phyloP scores from a whole-genome alignment of 2,888 invertebrate genomes.

The Arrhopalites spinosus region DNA sequence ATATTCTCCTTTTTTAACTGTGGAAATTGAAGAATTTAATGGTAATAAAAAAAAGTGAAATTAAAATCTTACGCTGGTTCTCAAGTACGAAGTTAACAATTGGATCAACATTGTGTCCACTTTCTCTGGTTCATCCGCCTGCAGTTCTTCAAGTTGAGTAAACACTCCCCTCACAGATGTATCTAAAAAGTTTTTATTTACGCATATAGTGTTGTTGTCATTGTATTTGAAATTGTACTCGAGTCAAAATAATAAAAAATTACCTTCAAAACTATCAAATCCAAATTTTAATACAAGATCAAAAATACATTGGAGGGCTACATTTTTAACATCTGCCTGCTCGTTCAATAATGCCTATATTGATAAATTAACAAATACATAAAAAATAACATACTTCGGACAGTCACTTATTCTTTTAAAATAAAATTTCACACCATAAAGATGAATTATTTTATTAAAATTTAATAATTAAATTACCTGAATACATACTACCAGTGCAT shows the following conservation, averaged over 20 bases:
- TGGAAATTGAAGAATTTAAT: too few species aligned
- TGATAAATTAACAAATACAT: background rate
- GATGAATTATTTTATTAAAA: background rate
- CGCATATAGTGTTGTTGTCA: background rate
- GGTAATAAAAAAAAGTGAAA: too few species aligned
- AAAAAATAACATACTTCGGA: background rate
- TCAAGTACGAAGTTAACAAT: constrained; percentile 24
- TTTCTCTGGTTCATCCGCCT: constrained; percentile 23
- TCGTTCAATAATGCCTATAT: constrained; percentile 33
- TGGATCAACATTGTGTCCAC: constrained; percentile 23
- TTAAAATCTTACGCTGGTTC: constrained; percentile 20
- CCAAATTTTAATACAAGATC: constrained; percentile 36
- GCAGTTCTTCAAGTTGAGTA: constrained; percentile 1
- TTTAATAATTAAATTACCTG: constrained; percentile 12
- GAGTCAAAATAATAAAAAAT: too few species aligned
- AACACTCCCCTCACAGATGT: constrained; percentile 6
- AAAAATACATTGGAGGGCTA: constrained; percentile 29
- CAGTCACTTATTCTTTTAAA: background rate
- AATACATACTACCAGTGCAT: constrained; percentile 27
- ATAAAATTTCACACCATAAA: background rate
- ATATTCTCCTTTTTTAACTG: too few species aligned
- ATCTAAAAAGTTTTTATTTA: background rate
- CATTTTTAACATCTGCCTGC: constrained; percentile 15
- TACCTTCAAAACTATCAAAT: constrained; percentile 36
- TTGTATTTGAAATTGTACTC: too few species aligned